Evolutionary conservation across 2,113 vertebrate species (phyloP).

Genomic region (Ranitomeya imitator): DNA sequence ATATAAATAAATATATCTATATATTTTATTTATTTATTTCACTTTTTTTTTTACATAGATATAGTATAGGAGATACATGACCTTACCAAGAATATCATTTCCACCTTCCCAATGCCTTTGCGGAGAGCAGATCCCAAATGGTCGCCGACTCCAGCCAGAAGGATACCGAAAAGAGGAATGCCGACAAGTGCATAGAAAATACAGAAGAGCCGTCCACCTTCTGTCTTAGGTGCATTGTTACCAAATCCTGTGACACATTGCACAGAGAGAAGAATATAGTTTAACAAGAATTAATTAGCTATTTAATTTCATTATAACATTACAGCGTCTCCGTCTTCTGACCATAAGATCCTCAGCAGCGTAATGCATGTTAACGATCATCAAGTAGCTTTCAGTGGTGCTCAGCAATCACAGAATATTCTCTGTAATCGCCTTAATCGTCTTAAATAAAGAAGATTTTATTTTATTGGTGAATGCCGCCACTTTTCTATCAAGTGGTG

Average conservation of each 20-base stretch:
- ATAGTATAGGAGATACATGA: neutral
- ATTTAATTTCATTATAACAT: neutral
- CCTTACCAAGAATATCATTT: slow-evolving; percentile 86
- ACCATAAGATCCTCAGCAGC: neutral
- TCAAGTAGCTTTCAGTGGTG: no score
- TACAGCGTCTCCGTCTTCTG: neutral
- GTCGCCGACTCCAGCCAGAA: slow-evolving; percentile 88
- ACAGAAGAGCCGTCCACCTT: slow-evolving; percentile 82
- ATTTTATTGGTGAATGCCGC: no score
- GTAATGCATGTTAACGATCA: neutral
- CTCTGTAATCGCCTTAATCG: no score
- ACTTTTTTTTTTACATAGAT: neutral
- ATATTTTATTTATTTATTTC: no score
- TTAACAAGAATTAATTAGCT: neutral
- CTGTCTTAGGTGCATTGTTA: slow-evolving; percentile 81
- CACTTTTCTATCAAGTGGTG: no score
- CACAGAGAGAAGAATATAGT: neutral
- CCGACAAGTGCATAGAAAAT: slow-evolving; percentile 89
- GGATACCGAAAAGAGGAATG: slow-evolving; percentile 89
- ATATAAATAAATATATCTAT: no score
- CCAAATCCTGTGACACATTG: slow-evolving; percentile 79
- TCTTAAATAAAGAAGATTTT: no score
- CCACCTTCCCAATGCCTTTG: slow-evolving; percentile 82
- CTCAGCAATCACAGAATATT: no score
- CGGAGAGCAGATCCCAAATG: slow-evolving; percentile 85